Conservation (phyloP, 2,888 invertebrate genomes). For the Siphlonurus alternatus region DNA sequence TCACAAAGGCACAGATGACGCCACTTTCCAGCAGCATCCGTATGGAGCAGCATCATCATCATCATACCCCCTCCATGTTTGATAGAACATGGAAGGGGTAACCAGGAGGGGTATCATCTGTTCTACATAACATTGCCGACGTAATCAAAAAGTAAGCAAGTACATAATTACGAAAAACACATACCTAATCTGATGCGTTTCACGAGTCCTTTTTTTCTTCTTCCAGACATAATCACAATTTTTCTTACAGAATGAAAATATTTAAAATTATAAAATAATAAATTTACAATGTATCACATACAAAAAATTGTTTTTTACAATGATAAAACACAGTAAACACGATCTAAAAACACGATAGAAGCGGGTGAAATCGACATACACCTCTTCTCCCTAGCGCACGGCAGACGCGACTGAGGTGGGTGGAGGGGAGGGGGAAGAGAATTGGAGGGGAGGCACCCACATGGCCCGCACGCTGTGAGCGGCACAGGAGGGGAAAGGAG, state of each 20-base stretch:
- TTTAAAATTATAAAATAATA: too few species aligned
- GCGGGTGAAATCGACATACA: background rate
- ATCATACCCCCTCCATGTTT: background rate
- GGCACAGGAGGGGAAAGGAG: too few species aligned
- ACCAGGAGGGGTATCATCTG: background rate
- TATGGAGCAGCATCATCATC: background rate
- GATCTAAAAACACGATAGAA: background rate
- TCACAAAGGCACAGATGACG: background rate
- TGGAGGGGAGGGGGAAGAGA: background rate
- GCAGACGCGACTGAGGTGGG: background rate
- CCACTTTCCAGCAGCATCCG: background rate
- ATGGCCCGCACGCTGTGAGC: background rate
- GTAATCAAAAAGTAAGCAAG: background rate
- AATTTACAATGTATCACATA: too few species aligned
- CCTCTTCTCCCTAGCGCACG: background rate
- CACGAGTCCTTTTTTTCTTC: background rate
- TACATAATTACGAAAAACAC: background rate
- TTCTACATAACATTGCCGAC: too few species aligned
- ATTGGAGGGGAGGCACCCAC: background rate
- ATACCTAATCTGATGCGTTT: slow-evolving; percentile 1
- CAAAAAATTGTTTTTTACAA: too few species aligned
- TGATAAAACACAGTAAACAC: background rate
- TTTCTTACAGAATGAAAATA: too few species aligned
- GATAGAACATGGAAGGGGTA: background rate
- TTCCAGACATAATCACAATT: too few species aligned